Evolutionary conservation across 2,888 invertebrate genomes (phyloP).

Genomic region (Torymus auratus): DNA sequence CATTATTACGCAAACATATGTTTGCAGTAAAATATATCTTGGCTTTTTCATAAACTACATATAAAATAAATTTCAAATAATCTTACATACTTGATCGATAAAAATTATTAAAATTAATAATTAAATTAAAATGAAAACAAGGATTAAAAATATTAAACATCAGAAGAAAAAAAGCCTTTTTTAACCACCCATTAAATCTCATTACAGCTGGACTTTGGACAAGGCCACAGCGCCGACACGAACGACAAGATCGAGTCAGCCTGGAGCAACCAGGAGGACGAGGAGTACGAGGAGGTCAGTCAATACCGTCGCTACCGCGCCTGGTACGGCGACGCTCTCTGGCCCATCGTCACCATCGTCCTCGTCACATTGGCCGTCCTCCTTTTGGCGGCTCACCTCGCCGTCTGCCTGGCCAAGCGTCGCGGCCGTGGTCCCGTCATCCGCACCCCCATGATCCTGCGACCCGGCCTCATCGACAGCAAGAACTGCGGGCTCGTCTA

Average conservation of each 20-base stretch:
- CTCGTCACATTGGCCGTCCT: constrained; percentile 66
- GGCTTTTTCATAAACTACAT: too few relatives aligned
- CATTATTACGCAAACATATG: too few relatives aligned
- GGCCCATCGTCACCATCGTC: constrained; percentile 67
- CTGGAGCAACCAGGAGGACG: constrained; percentile 68
- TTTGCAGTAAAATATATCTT: too few relatives aligned
- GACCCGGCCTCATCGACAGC: constrained; percentile 77
- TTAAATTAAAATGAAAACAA: too few relatives aligned
- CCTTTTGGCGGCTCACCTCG: constrained; percentile 66
- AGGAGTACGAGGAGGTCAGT: constrained; percentile 66
- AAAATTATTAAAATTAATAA: too few relatives aligned
- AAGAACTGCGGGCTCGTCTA: constrained; percentile 87
- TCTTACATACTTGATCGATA: too few relatives aligned
- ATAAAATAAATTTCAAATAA: too few relatives aligned
- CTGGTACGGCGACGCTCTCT: constrained; percentile 68
- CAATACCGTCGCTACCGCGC: constrained; percentile 60
- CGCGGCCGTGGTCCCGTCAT: constrained; percentile 71
- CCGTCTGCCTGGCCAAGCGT: constrained; percentile 67
- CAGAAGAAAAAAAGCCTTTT: not conserved
- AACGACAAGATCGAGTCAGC: constrained; percentile 65
- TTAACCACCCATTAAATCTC: constrained; percentile 22
- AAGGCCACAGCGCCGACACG: constrained; percentile 51
- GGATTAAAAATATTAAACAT: too few relatives aligned
- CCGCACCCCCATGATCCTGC: constrained; percentile 74
- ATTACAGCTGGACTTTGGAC: constrained; percentile 64